A percentile compares a stretch with the other conserved stretches of the same genome.
Conservation (phyloP, 1,140 invertebrate species). For the Sminthurinus signatus region DNA sequence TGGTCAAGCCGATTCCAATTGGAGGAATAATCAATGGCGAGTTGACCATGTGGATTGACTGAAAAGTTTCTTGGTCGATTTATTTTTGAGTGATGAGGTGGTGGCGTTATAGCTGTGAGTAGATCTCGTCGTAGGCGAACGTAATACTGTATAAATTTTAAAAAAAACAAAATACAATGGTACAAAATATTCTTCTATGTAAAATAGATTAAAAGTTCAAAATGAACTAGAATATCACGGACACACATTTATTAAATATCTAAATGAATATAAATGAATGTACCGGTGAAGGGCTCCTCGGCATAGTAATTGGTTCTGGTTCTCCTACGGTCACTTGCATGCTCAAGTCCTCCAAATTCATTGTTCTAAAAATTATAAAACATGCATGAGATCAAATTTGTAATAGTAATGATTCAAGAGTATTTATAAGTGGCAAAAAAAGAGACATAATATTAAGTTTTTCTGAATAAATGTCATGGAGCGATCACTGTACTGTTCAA, state of each 20-base stretch:
- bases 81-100: not conserved
- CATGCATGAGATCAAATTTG: not conserved
- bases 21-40: constrained; percentile 37
- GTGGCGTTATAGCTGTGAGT: constrained; percentile 21
- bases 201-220: too few species aligned
- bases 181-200: too few species aligned
- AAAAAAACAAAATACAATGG: too few species aligned
- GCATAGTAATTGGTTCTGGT: constrained; percentile 1
- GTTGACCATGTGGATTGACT: constrained; percentile 34
- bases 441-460: not conserved
- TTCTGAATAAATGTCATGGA: not conserved
- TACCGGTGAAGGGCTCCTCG: constrained; percentile 22
- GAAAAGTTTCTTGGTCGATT: constrained; percentile 33
- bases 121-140: constrained; percentile 27
- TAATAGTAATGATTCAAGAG: not conserved
- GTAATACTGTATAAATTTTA: too few species aligned
- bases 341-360: constrained; percentile 2
- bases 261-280: too few species aligned
- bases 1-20: constrained; percentile 38
- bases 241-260: too few species aligned
- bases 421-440: not conserved
- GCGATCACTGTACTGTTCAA: not conserved
- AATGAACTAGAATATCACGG: too few species aligned
- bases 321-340: constrained; percentile 8
- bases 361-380: not conserved